Base-by-base conservation (phyloP, 2,888 invertebrate species). In the Celastrina argiolus region DNA sequence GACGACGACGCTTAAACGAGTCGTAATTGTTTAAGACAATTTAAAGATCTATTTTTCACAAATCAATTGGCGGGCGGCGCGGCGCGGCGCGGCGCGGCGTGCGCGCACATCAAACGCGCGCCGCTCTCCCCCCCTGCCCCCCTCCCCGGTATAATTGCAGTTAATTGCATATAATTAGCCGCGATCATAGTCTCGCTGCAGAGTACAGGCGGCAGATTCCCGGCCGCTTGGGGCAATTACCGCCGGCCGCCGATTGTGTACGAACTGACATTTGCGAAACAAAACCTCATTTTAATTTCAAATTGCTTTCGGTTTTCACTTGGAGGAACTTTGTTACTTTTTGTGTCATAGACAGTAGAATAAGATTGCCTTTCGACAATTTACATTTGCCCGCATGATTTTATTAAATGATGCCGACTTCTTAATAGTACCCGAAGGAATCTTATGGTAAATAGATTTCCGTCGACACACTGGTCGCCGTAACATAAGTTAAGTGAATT, bases 161-260 rank as follows among this genome's bases (percentile, higher is more conserved):
- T 58, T 58, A 58, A 58, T 58, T 58, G 58, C 58, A 58, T 58
- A 58, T 31, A 58, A 58, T 58, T 31, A 58, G 28, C 31, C 28
- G 6, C 58, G 16, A 31, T 31, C 58, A 31, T 58, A 58, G 28
- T 51, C 51, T 5, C 51, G 51, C 22, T 4, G n/a, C n/a, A n/a
- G n/a, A n/a, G n/a, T n/a, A 31, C 31, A 31, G 14, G 18, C 45
- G 18, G 18, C 51, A 51, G 51, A 51, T 51, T 51, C 51, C 22
- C 51, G 18, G 45, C 45, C 18, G 18, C 45, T 45, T n/a, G n/a
- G n/a, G n/a, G n/a, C 1, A 22, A 5, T 51, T 14, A 12, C 5
- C 51, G 22, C 2, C 22, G 26, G 26, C 51, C 22, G 51, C 26
- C 51, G 51, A 51, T 51, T 51, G 51, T 51, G 26, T 26, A 51